phyloP scores from a whole-genome alignment of 2,888 invertebrate genomes.

The Heliconius sara region DNA sequence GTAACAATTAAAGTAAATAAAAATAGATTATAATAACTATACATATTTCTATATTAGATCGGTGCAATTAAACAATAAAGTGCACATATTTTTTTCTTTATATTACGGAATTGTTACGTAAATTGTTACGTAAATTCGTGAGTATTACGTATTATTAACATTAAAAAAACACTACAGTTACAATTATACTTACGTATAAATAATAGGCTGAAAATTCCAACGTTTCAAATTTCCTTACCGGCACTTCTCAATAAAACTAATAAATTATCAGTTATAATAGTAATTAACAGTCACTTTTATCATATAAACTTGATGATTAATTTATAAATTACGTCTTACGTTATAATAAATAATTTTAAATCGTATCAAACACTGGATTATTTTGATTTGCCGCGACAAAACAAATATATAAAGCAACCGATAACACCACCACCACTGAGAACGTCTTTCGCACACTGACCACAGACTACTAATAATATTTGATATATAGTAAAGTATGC shows the following conservation, averaged over 20 bases:
- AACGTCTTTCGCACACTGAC: constrained; percentile 11
- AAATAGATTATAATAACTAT: background rate
- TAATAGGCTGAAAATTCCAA: constrained; percentile 2
- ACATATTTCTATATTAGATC: background rate
- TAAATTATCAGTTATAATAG: background rate
- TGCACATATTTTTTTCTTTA: background rate
- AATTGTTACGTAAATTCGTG: background rate
- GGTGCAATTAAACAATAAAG: background rate
- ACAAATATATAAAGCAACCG: constrained; percentile 1
- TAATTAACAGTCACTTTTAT: background rate
- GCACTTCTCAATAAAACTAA: background rate
- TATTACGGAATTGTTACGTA: background rate
- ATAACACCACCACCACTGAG: background rate
- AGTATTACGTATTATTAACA: background rate
- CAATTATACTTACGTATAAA: background rate
- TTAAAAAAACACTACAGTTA: background rate
- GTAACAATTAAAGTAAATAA: background rate
- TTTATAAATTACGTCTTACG: background rate
- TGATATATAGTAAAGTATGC: too few species aligned
- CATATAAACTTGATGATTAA: background rate
- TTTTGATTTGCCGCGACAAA: constrained; percentile 5
- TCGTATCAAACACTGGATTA: background rate
- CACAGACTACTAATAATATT: constrained; percentile 1
- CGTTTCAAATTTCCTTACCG: background rate
- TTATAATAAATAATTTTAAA: background rate